These are phyloP conservation scores for mouse (Mus musculus) DNA, from an alignment of 2,113 vertebrate genomes.

Conservation along the genomic window GRCm39 chr6:107431501-107432000, in stretches of 20 bases:
- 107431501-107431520: background rate
- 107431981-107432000: background rate
- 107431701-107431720: slow-evolving; percentile 29
- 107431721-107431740: slow-evolving; percentile 59
- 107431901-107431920: background rate
- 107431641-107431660: background rate
- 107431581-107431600: background rate
- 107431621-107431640: background rate
- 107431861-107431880: background rate
- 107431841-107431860: background rate
- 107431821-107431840: background rate
- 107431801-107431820: slow-evolving; percentile 10
- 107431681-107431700: slow-evolving; percentile 46
- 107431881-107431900: background rate
- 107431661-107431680: slow-evolving; percentile 24
- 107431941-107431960: slow-evolving; percentile 36
- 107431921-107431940: background rate
- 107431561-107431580: slow-evolving; percentile 6
- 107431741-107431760: slow-evolving; percentile 60
- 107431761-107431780: slow-evolving; percentile 37
- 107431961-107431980: background rate
- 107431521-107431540: accelerated
- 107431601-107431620: background rate
- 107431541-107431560: background rate
- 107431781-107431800: background rate